Evolutionary conservation across 2,113 vertebrate genomes (phyloP).

Genomic region (Onychostoma macrolepis): DNA sequence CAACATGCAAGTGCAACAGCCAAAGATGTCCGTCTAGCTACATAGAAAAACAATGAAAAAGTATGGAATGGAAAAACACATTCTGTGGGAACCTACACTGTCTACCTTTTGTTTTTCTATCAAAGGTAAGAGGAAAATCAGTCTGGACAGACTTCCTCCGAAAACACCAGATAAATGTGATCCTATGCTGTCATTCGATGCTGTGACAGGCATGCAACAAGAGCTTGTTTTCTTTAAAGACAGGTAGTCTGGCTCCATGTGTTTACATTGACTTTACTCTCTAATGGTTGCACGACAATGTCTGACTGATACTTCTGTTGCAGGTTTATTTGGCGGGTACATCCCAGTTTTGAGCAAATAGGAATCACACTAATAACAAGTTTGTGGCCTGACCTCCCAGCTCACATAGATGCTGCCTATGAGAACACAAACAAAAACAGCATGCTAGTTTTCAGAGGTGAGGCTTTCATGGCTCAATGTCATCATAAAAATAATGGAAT

Average conservation of each 20-base stretch:
- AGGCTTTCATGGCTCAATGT: not conserved
- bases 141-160: constrained; percentile 60
- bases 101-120: not conserved
- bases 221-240: constrained; percentile 73
- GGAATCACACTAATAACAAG: constrained; percentile 64
- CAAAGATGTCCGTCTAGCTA: not conserved
- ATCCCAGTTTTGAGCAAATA: constrained; percentile 63
- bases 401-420: constrained; percentile 65
- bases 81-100: not conserved
- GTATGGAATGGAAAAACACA: not conserved
- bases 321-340: constrained; percentile 72
- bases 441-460: constrained; percentile 71
- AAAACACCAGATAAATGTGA: constrained; percentile 72
- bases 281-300: not conserved
- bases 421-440: constrained; percentile 55
- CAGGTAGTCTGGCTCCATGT: constrained; percentile 52
- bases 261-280: not conserved
- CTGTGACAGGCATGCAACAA: constrained; percentile 64
- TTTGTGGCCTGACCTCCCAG: constrained; percentile 65
- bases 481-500: not conserved
- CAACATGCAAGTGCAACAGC: not conserved
- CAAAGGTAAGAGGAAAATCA: constrained; percentile 44
- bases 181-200: constrained; percentile 68
- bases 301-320: constrained; percentile 6
- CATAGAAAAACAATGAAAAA: not conserved